These are phyloP conservation scores for Ochropacha duplaris DNA, from an alignment of 2,888 invertebrate species.

Conservation along the genomic window DNA sequence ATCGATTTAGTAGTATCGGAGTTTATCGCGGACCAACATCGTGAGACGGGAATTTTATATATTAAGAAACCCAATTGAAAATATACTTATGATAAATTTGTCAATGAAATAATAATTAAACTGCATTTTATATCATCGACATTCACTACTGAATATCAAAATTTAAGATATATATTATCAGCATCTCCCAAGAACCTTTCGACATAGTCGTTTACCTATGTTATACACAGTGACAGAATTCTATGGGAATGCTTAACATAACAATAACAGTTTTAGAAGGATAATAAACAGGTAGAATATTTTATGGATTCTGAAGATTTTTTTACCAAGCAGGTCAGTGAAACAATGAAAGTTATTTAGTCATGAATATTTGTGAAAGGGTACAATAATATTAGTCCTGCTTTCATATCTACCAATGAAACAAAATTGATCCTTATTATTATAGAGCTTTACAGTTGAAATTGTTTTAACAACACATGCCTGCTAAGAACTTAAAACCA, in stretches of 20 bases:
- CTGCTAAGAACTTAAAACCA: neutral
- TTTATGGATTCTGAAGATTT: neutral
- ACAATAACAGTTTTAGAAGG: neutral
- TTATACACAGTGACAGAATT: neutral
- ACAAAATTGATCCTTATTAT: neutral
- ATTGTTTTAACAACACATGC: neutral
- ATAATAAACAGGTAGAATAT: neutral
- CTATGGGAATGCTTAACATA: neutral
- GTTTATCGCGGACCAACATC: too few species aligned
- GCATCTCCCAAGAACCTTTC: neutral
- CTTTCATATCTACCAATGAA: neutral
- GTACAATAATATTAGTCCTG: neutral
- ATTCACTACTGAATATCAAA: too few species aligned
- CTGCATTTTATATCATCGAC: too few species aligned
- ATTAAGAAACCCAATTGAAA: too few species aligned
- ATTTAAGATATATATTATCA: neutral
- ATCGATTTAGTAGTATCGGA: too few species aligned
- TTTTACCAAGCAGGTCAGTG: neutral
- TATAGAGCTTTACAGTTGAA: neutral
- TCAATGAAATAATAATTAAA: too few species aligned
- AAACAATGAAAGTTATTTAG: slow-evolving; percentile 4
- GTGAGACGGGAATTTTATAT: too few species aligned
- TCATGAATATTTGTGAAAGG: slow-evolving; percentile 1
- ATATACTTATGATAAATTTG: too few species aligned
- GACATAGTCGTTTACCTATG: neutral